Evolutionary conservation across 2,113 vertebrate genomes (phyloP).

Genomic region (Heterotis niloticus): DNA sequence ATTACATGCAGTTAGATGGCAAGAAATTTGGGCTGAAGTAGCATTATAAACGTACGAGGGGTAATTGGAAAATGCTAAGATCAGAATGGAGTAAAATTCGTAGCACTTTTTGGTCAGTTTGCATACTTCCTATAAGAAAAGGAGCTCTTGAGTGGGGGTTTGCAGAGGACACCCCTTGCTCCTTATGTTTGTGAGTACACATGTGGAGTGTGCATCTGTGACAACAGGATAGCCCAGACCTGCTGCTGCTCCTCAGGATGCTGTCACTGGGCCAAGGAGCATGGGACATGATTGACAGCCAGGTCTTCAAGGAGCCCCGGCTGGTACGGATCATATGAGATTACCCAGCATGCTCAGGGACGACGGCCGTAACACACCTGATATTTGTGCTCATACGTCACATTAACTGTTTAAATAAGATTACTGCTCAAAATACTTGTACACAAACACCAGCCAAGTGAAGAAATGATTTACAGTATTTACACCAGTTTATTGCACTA

Average conservation of each 20-base stretch:
- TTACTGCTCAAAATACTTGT: no score
- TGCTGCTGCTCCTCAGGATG: conserved; percentile 88
- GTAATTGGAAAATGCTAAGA: no score
- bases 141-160: neutral
- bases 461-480: no score
- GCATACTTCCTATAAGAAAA: no score
- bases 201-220: conserved; percentile 28
- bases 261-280: conserved; percentile 90
- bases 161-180: neutral
- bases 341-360: neutral
- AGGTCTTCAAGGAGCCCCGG: conserved; percentile 96
- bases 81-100: no score
- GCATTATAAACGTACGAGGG: no score
- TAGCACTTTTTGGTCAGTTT: no score
- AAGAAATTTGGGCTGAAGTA: no score
- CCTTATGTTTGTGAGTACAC: neutral
- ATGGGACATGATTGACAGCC: conserved; percentile 99
- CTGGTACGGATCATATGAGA: conserved; percentile 64
- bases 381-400: neutral
- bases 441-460: no score
- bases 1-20: no score
- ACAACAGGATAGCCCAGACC: conserved; percentile 85
- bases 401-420: no score
- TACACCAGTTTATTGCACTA: no score
- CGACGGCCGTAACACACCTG: neutral